A percentile compares a stretch with the other conserved stretches of the same genome.
These are phyloP conservation scores for Takifugu bimaculatus DNA, from an alignment of 2,113 vertebrate species.

Conservation along the genomic window DNA sequence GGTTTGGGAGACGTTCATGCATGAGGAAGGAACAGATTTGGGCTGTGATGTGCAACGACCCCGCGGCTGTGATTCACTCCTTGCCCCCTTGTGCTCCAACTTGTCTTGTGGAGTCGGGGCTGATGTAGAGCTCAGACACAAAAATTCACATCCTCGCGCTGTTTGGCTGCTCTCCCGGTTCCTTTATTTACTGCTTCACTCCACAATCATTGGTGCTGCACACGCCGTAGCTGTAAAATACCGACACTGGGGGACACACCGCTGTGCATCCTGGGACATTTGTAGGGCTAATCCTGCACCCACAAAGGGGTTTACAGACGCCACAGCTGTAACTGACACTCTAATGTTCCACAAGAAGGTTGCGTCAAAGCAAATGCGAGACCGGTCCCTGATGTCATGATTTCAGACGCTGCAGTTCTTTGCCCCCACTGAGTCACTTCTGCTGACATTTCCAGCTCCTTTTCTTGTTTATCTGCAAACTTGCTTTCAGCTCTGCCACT, in stretches of 20 bases:
- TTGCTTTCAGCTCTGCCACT: conserved; percentile 6
- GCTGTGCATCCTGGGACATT: conserved; percentile 24
- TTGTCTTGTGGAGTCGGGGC: conserved; percentile 29
- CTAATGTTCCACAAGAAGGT: neutral
- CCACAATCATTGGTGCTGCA: conserved; percentile 21
- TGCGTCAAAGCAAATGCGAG: conserved; percentile 5
- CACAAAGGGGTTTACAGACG: neutral
- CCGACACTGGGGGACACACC: conserved; percentile 25
- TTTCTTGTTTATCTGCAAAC: conserved; percentile 6
- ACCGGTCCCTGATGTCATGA: neutral
- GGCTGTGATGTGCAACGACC: conserved; percentile 19
- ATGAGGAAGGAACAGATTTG: conserved; percentile 22
- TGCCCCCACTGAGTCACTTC: conserved; percentile 11
- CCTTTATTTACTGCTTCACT: conserved; percentile 45
- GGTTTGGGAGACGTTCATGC: neutral
- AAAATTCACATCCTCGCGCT: conserved; percentile 35
- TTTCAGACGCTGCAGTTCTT: neutral
- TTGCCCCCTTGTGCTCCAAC: conserved; percentile 33
- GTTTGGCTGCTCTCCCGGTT: conserved; percentile 13
- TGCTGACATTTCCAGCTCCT: conserved; percentile 15
- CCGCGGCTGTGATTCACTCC: conserved; percentile 39
- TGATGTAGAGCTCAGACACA: conserved; percentile 49
- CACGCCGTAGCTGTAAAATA: conserved; percentile 10
- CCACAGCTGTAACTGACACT: neutral
- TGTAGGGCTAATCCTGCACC: conserved; percentile 8